Evolutionary conservation across 1,140 invertebrate genomes (phyloP).

Genomic region (Sipha flava): DNA sequence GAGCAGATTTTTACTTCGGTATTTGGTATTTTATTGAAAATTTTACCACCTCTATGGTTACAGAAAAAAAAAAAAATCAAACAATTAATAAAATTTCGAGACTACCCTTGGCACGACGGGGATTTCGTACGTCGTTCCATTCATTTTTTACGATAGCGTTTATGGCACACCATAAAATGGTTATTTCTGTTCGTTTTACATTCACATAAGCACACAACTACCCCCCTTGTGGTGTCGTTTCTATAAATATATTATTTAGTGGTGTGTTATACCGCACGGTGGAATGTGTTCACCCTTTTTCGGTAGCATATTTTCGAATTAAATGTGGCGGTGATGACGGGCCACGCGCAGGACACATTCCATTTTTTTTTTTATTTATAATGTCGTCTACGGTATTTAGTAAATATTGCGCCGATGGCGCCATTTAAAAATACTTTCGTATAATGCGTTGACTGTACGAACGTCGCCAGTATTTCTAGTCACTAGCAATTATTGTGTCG

Average conservation of each 20-base stretch:
- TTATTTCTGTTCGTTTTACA: constrained; percentile 12
- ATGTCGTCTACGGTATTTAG: background rate
- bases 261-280: background rate
- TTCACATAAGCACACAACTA: background rate
- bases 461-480: background rate
- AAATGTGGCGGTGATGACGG: background rate
- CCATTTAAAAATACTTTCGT: background rate
- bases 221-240: background rate
- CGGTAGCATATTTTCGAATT: background rate
- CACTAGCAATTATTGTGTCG: background rate
- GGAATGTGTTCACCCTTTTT: background rate
- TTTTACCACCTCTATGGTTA: background rate
- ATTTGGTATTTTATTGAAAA: background rate
- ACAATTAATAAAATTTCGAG: constrained; percentile 13
- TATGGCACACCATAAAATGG: constrained; percentile 14
- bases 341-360: background rate
- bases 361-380: background rate
- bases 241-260: background rate
- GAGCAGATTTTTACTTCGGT: background rate
- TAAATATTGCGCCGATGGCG: background rate
- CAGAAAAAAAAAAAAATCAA: no score
- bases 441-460: background rate
- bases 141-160: constrained; percentile 3
- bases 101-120: background rate
- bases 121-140: background rate